Base-by-base conservation (phyloP, 2,113 vertebrate species). In the Butorides virescens region DNA sequence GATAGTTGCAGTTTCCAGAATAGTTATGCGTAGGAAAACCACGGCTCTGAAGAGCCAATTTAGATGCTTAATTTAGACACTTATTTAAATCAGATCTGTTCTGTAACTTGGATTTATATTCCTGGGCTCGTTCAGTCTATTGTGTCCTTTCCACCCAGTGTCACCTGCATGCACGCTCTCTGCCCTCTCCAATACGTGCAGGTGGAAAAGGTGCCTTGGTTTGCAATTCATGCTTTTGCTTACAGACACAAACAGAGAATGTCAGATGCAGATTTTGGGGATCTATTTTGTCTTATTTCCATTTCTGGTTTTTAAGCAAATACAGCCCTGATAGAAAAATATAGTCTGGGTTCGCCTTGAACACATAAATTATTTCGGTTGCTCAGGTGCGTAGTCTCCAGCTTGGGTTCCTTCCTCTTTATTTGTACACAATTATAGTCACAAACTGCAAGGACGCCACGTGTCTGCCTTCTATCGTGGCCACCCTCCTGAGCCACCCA, bases 1-100 rank as follows among this genome's bases (percentile, higher is more conserved):
- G 92, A 95, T 94, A 95, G 94, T 89, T 93, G 84, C 94, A 87
- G 89, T 36, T 93, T 87, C 94, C 86, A 95, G 92, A 96, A 92
- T 81, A 96, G 95, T 81, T 93, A 53, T 42, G 91, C 74, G 92
- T 91, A 93, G 95, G 94, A 94, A 95, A 97, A 75, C 44, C 83
- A 95, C 44, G 89, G 80, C 83, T 93, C 61, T 70, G 39, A 89
- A 78, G 50, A 93, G 46, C 76, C 92, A 89, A 65, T 89, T 92
- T 82, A 72, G 36, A 68, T 72, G 86, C 86, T 94, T 96, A 87
- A 94, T 96, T 94, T 91, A 96, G 92, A 79, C 37, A 32, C 22
- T 76, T 44, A 44, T 62, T 91, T 68, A 82, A 87, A 82, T 49
- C 85, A 91, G 86, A 50, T 68, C 71, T 79, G 78, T 44, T 90